These are phyloP conservation scores for Umimayanthus chanpuru DNA, from an alignment of 92 coral and sea anemone species.

Conservation along the genomic window DNA sequence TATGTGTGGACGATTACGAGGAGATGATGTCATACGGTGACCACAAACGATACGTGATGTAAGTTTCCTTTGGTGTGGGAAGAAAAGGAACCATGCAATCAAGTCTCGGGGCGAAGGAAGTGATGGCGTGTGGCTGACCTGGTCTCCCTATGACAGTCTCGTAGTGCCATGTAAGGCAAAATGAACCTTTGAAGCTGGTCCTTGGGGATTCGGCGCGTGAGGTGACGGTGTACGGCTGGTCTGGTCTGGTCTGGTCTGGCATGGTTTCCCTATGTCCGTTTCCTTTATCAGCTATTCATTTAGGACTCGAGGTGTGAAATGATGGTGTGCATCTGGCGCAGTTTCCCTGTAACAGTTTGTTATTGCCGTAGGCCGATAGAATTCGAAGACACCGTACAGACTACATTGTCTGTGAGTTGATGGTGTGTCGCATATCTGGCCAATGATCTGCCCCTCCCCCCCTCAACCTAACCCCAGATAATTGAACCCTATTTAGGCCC, in stretches of 20 bases:
- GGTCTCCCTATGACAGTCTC: not conserved
- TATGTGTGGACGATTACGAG: slow-evolving; percentile 93
- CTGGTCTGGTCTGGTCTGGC: not conserved
- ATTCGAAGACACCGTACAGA: too few species aligned
- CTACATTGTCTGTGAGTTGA: too few species aligned
- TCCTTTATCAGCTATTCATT: too few species aligned
- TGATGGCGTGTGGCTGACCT: not conserved
- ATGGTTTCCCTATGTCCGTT: too few species aligned
- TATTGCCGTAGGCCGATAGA: too few species aligned
- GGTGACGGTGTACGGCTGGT: not conserved
- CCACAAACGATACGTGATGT: slow-evolving; percentile 72
- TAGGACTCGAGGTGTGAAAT: not conserved
- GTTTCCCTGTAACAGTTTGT: too few species aligned
- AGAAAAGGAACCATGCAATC: not conserved
- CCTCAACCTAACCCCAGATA: too few species aligned
- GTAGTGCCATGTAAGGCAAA: not conserved
- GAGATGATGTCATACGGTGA: slow-evolving; percentile 87
- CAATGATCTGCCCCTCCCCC: too few species aligned
- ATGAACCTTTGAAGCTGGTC: not conserved
- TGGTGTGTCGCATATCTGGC: too few species aligned
- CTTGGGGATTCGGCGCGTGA: not conserved
- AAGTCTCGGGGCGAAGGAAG: not conserved
- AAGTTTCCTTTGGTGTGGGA: not conserved
- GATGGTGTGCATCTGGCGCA: not conserved
- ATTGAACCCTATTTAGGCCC: not conserved